Conservation (phyloP, 2,113 vertebrate species). For the Pipa parva region DNA sequence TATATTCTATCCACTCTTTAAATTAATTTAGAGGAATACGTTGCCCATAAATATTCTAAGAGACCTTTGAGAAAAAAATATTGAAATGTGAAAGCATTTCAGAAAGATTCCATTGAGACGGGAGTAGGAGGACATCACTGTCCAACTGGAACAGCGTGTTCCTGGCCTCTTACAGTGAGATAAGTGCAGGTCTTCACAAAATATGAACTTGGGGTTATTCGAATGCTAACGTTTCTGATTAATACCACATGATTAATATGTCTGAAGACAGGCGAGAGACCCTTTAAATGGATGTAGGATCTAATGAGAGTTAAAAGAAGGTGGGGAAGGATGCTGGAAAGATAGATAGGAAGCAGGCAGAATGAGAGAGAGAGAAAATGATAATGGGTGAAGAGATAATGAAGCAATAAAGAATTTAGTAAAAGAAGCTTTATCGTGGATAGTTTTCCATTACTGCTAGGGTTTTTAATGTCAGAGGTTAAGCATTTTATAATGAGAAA, state of each 20-base stretch:
- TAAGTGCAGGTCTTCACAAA: conserved; percentile 29
- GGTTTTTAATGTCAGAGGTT: too few species aligned
- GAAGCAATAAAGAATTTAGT: too few species aligned
- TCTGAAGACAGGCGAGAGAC: not conserved
- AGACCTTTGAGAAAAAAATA: not conserved
- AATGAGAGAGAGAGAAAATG: not conserved
- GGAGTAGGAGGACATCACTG: conserved; percentile 18
- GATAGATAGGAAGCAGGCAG: not conserved
- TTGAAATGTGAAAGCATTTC: not conserved
- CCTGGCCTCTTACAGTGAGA: conserved; percentile 25
- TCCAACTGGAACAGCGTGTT: conserved; percentile 18
- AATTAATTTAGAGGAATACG: not conserved
- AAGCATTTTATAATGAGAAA: too few species aligned
- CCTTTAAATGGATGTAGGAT: too few species aligned
- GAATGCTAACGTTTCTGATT: conserved; percentile 21
- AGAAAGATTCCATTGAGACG: not conserved
- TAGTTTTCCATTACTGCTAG: too few species aligned
- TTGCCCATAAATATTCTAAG: not conserved
- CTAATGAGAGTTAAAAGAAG: too few species aligned
- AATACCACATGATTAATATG: conserved; percentile 23
- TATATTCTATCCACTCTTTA: not conserved
- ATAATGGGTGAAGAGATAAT: too few species aligned
- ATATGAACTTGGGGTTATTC: not conserved
- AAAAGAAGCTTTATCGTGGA: too few species aligned
- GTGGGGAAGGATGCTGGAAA: not conserved